Evolutionary conservation across 2,797 vertebrate genomes (phyloP).

Genomic region (Eleutherodactylus coqui): DNA sequence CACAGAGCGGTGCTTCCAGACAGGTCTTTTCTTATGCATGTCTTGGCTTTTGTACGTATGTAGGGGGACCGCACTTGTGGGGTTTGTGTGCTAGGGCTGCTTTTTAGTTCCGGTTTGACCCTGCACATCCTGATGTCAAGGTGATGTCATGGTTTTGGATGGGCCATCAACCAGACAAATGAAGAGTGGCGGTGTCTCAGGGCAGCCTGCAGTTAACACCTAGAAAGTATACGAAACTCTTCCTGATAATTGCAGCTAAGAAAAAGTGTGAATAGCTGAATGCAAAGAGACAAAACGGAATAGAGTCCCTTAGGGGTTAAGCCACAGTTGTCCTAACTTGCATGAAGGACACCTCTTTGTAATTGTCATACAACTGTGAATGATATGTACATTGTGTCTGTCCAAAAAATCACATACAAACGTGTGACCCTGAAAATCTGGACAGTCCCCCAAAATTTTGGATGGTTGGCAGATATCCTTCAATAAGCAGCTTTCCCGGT

Average conservation of each 20-base stretch:
- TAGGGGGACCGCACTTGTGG: too few species aligned
- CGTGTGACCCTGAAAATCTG: conserved; percentile 21
- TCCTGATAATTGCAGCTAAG: background rate
- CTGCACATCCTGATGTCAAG: background rate
- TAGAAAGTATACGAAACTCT: background rate
- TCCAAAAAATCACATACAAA: background rate
- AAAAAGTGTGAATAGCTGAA: background rate
- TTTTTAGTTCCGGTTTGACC: too few species aligned
- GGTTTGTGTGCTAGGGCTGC: too few species aligned
- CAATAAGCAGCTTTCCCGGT: background rate
- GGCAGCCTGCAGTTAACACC: background rate
- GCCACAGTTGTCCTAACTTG: background rate
- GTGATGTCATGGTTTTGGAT: background rate
- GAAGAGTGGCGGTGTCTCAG: background rate
- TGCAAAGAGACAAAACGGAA: background rate
- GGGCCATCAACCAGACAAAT: background rate
- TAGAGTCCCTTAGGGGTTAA: background rate
- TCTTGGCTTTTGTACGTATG: too few species aligned
- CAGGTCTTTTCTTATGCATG: too few species aligned
- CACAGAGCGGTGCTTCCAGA: too few species aligned
- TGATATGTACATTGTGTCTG: background rate
- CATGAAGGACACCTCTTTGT: conserved; percentile 3
- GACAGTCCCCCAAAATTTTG: background rate
- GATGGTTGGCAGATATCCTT: background rate
- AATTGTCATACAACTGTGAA: background rate